Conservation (phyloP, 1,140 invertebrate genomes). For the Zaprionus kolodkinae region DNA sequence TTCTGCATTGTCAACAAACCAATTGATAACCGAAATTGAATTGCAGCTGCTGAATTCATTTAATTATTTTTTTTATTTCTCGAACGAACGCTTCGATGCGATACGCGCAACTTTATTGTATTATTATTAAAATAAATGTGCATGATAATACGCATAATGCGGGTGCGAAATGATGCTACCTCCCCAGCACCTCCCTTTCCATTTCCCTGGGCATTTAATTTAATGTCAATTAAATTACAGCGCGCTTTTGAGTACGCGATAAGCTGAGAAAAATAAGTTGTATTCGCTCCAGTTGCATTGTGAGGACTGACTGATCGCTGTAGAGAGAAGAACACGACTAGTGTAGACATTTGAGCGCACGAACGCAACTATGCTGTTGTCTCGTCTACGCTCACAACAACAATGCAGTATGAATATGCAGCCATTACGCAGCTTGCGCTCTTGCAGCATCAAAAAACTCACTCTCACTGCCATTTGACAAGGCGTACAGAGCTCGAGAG, state of each 20-base stretch:
- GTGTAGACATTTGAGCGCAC: too few relatives aligned
- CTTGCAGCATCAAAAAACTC: too few relatives aligned
- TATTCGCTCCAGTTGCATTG: neutral
- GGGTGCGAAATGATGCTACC: constrained; percentile 5
- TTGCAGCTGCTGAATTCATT: constrained; percentile 10
- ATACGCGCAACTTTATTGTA: constrained; percentile 12
- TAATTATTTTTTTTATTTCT: constrained; percentile 5
- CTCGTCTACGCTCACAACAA: too few relatives aligned
- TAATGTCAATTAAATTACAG: neutral
- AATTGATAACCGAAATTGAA: constrained; percentile 36
- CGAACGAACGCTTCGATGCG: neutral
- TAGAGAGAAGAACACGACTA: too few relatives aligned
- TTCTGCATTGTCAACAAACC: constrained; percentile 45
- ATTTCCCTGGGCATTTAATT: neutral
- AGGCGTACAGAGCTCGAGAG: too few relatives aligned
- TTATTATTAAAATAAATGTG: constrained; percentile 26
- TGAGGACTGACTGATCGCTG: neutral
- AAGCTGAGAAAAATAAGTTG: neutral
- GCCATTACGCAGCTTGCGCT: too few relatives aligned
- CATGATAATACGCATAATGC: constrained; percentile 1
- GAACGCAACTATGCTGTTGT: too few relatives aligned
- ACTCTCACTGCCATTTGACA: too few relatives aligned
- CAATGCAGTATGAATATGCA: too few relatives aligned
- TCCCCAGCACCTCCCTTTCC: neutral
- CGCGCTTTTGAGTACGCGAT: neutral